Evolutionary conservation across 2,797 vertebrate genomes (phyloP), one percentile per base, ranked within the genome.

Genomic region (Eptatretus atami): DNA sequence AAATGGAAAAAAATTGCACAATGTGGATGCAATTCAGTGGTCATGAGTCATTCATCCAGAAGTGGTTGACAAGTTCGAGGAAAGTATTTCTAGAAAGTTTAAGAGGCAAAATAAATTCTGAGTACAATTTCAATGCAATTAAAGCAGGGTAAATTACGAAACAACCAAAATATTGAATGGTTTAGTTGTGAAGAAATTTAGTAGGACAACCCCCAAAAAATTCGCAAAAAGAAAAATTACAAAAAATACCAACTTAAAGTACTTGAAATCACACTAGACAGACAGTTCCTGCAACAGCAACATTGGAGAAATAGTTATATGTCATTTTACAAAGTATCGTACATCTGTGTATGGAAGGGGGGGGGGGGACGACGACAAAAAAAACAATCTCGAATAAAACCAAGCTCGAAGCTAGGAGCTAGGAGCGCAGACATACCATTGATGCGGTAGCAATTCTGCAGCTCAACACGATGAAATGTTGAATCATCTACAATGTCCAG

Each of bases 391-490:
- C 31, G 31, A 44, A 44, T 44, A 44, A 44, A 44, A 44, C 31
- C 31, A 44, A 44, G 31, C 31, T 44, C 31, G 6, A 44, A 44
- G 31, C 31, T 11, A 10, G n/a, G 57, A 44, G 31, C 31, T 11
- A 9, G n/a, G 57, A 61, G 57, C 25, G 3, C 57, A n/a, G 55
- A 66, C 71, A 19, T 75, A 88, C 87, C 87, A 52, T 90, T 84
- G 65, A 90, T 93, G 69, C 88, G 76, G 78, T 82, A 90, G 75
- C 88, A 95, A 72, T 95, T 87, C 15, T 87, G 84, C 71, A 96
- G 72, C 69, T 96, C 90, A 2, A 76, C 72, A 44, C 82, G 77
- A 60, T 76, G 80, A 82, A 95, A 81, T 13, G 73, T 79, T 65
- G 77, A 81, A 15, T 75, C 71, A 66, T 93, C 86, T 60, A 80